phyloP scores from a whole-genome alignment of 2,888 invertebrate genomes.

The Apocheima hispidaria region DNA sequence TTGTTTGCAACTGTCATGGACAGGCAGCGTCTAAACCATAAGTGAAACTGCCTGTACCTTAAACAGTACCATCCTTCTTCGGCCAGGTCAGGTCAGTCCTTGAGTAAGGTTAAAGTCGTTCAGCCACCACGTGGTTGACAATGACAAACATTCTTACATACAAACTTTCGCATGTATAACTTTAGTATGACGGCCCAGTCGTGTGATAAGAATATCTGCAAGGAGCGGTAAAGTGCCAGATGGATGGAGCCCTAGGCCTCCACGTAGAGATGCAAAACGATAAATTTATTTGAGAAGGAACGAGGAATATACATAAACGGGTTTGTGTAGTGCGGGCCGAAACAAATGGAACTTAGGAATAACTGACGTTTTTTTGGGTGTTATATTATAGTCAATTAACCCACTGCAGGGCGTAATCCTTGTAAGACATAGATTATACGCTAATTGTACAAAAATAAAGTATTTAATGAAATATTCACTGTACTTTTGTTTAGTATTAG shows the following conservation, averaged over 20 bases:
- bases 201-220: slow-evolving; percentile 55
- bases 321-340: slow-evolving; percentile 48
- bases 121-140: not conserved
- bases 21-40: no score
- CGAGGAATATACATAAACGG: slow-evolving; percentile 63
- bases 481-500: no score
- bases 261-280: slow-evolving; percentile 74
- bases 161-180: not conserved
- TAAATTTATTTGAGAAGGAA: slow-evolving; percentile 73
- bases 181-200: slow-evolving; percentile 2
- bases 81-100: no score
- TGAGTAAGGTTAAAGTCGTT: not conserved
- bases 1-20: no score
- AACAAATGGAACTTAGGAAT: slow-evolving; percentile 6
- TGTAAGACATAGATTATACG: not conserved
- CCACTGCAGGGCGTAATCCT: not conserved
- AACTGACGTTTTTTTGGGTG: no score
- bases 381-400: not conserved
- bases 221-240: slow-evolving; percentile 76
- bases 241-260: slow-evolving; percentile 66
- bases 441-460: no score
- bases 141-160: not conserved
- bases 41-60: no score
- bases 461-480: no score
- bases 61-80: no score